These are phyloP conservation scores for Drosophila quadrilineata DNA, from an alignment of 1,140 invertebrate genomes.

Conservation along the genomic window DNA sequence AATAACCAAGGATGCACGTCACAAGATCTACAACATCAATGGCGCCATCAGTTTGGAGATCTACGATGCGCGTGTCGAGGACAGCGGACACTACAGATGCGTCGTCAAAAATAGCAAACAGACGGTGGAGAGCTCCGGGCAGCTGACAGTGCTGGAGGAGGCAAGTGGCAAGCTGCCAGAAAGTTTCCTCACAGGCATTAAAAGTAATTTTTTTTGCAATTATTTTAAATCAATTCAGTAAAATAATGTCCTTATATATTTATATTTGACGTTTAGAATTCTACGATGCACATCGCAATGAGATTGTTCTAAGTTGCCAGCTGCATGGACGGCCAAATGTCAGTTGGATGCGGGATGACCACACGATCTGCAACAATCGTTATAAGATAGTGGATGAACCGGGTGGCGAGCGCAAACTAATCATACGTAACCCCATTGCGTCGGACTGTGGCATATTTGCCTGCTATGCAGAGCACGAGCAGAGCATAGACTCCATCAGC, in stretches of 20 bases:
- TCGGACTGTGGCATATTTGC: slow-evolving; percentile 85
- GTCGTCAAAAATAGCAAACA: slow-evolving; percentile 85
- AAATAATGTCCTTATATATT: not conserved
- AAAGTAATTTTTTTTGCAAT: slow-evolving; percentile 40
- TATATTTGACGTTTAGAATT: slow-evolving; percentile 65
- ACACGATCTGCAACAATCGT: slow-evolving; percentile 82
- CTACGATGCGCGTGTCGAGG: slow-evolving; percentile 66
- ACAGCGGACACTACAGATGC: slow-evolving; percentile 82
- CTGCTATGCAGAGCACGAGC: slow-evolving; percentile 83
- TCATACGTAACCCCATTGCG: slow-evolving; percentile 84
- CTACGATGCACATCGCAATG: slow-evolving; percentile 81
- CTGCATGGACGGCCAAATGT: slow-evolving; percentile 84
- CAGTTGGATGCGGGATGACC: slow-evolving; percentile 86
- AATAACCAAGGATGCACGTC: slow-evolving; percentile 61
- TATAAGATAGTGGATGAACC: slow-evolving; percentile 83
- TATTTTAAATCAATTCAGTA: not conserved
- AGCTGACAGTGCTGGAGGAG: slow-evolving; percentile 83
- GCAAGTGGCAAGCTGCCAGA: slow-evolving; percentile 40
- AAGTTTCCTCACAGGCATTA: slow-evolving; percentile 56
- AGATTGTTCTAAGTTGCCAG: slow-evolving; percentile 85
- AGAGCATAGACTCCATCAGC: slow-evolving; percentile 71
- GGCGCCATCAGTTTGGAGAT: slow-evolving; percentile 76
- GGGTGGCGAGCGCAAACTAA: slow-evolving; percentile 85
- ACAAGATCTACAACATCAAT: slow-evolving; percentile 80
- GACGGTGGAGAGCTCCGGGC: slow-evolving; percentile 83